Base-by-base conservation (phyloP, 2,888 invertebrate genomes). In the Callimorpha dominula region DNA sequence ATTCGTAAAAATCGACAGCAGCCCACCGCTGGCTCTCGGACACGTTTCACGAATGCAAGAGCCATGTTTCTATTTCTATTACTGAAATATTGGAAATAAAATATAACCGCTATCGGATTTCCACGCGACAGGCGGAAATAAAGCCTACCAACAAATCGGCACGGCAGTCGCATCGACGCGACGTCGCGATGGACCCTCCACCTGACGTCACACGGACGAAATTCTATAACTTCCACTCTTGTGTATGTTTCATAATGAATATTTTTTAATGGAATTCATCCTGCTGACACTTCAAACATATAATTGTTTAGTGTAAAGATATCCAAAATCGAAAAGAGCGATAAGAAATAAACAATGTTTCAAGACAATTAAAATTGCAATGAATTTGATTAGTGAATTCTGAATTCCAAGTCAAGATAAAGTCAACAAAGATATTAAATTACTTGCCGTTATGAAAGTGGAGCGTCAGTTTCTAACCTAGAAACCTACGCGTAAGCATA, bases 121-220 rank as follows among this genome's bases (percentile, higher is more conserved):
- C 90, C 91, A 91, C 88, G 90, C 91, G 94, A 94, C 94, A 89
- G 89, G 88, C 94, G 94, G 94, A 95, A 94, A 95, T 95, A 93
- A 94, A 94, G 90, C 92, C 88, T 89, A 91, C 88, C 91, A 89
- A 90, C 90, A 75, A 78, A 83, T 83, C 82, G 77, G 81, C 81
- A 82, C 80, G 83, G 81, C 76, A 82, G 81, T 81, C 77, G 81
- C 81, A 73, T 77, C 82, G 60, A 31, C 60, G 60, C 57, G 57
- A 11, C 57, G 20, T 31, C 46, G 77, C 74, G 68, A 70, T 76
- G 71, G 66, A 73, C 49, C 67, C 46, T 72, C 66, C 57, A 42
- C 74, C 65, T 74, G 62, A 72, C 81, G 73, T 75, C 78, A 75
- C 67, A 76, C 68, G 69, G 43, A 71, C 72, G 66, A 75, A 73